A percentile compares a stretch with the other conserved stretches of the same genome.
phyloP scores from a whole-genome alignment of 2,113 vertebrate genomes.

The Ammodramus savannarum region DNA sequence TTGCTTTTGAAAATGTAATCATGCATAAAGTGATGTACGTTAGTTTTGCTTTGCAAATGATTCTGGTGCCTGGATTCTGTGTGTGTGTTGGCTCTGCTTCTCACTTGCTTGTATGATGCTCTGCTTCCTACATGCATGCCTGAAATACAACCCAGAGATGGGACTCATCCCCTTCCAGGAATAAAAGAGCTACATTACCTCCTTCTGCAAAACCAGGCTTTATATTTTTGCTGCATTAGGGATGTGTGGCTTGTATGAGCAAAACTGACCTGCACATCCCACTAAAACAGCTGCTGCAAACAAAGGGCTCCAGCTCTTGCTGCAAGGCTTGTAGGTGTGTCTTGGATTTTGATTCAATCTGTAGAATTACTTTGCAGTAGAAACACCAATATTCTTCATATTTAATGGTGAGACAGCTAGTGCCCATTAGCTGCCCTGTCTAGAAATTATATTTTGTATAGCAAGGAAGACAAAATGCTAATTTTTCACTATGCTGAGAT shows the following conservation, averaged over 20 bases:
- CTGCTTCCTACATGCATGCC: neutral
- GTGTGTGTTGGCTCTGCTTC: neutral
- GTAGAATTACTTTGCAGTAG: neutral
- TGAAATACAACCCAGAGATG: neutral
- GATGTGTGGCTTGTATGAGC: neutral
- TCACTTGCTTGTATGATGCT: neutral
- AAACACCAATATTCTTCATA: neutral
- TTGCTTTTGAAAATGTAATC: slow-evolving; percentile 29
- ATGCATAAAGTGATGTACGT: neutral
- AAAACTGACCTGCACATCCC: neutral
- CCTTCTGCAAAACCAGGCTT: neutral
- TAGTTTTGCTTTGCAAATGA: slow-evolving; percentile 1
- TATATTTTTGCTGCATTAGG: neutral
- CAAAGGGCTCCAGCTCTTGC: neutral
- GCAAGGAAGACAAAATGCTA: neutral
- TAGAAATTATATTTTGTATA: neutral
- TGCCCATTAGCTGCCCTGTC: neutral
- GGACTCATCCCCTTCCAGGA: neutral
- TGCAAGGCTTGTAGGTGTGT: neutral
- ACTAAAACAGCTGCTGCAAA: neutral
- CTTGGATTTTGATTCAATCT: neutral
- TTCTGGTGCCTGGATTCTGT: neutral
- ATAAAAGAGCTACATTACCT: neutral
- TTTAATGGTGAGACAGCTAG: neutral
- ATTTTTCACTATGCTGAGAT: neutral